Base-by-base conservation (phyloP, 2,113 vertebrate species). In the Microtus pennsylvanicus region DNA sequence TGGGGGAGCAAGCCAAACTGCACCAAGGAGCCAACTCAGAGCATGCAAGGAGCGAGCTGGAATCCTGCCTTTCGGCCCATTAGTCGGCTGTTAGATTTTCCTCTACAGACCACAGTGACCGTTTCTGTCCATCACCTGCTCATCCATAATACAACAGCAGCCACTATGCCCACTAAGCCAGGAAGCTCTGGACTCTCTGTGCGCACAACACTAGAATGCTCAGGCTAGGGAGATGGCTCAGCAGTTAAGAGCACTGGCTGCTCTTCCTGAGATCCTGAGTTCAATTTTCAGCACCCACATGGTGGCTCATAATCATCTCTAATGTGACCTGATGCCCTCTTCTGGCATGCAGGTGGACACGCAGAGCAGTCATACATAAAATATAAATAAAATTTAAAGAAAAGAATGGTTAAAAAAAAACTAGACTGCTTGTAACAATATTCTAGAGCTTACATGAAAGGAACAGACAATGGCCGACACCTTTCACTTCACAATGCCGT, bases 361-460 rank as follows among this genome's bases (percentile, higher is more conserved):
- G 58, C 58, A 58, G 19, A 21, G 58, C 58, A 58, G 19, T 58
- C 58, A 58, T 58, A 21, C 58, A 58, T 58, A 58, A 58, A 58
- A 21, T 58, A 58, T 55, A 55, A 7, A 58, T 21, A 58, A 58
- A 58, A 58, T 58, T 58, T 58, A 58, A 58, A 58, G 17, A 58
- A 58, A 58, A 58, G 13, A 58, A 58, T 58, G 58, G 58, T 58
- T 21, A n/a, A n/a, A 58, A 21, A 58, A 58, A 58, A 58, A 87
- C 70, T 72, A 61, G 67, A 94, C n/a, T 50, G 52, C 42, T 75
- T 30, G 52, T 45, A 30, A 70, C 28, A 45, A 76, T 33, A 72
- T 74, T 87, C 88, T 81, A 77, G 76, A 81, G 33, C 67, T 47
- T 63, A 92, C 90, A 72, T 82, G 52, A 95, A 92, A 55, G 67